Percentiles rank a stretch among this genome's conserved stretches.
Conservation (phyloP, 2,888 invertebrate genomes). For the Thyatira batis region DNA sequence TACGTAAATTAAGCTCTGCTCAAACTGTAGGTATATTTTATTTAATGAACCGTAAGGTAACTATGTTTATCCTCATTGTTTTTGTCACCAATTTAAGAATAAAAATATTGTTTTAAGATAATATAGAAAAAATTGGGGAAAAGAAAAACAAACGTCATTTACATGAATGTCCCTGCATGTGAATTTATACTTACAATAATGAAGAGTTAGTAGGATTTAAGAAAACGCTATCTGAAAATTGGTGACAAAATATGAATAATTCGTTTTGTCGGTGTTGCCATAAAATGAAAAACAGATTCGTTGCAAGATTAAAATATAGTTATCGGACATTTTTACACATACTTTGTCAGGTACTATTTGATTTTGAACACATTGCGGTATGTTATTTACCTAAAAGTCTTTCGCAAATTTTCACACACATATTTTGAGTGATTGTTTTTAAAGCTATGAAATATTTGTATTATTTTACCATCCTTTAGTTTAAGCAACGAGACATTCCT, state of each 20-base stretch:
- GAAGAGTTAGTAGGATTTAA: no score
- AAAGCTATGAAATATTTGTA: not conserved
- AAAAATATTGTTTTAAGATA: no score
- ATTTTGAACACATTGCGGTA: not conserved
- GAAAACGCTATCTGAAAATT: not conserved
- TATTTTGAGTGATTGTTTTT: not conserved
- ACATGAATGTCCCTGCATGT: no score
- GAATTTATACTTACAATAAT: no score
- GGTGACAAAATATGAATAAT: not conserved
- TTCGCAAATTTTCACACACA: not conserved
- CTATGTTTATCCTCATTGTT: not conserved
- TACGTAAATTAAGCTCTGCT: not conserved
- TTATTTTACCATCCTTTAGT: not conserved
- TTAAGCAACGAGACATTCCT: not conserved
- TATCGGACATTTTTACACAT: not conserved
- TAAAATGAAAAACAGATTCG: slow-evolving; percentile 3
- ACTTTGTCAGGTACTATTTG: not conserved
- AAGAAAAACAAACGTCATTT: no score
- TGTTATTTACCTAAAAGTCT: not conserved
- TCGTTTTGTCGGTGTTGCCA: not conserved
- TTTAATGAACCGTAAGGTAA: not conserved
- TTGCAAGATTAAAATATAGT: slow-evolving; percentile 12
- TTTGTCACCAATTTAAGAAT: not conserved
- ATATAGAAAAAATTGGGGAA: no score
- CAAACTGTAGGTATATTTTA: not conserved